phyloP scores from a whole-genome alignment of 1,140 invertebrate species.

The Temnothorax longispinosus region DNA sequence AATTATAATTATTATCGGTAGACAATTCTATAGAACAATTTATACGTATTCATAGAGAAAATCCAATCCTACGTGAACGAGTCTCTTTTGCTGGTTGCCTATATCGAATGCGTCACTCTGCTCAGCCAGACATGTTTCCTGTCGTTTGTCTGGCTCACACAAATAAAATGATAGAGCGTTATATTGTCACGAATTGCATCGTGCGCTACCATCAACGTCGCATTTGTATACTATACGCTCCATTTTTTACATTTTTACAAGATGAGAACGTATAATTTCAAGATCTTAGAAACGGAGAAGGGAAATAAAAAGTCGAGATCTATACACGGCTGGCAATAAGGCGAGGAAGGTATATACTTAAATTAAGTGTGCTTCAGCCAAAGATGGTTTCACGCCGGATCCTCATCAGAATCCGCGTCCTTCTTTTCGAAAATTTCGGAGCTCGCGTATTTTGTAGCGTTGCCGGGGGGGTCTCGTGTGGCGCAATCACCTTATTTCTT shows the following conservation, averaged over 20 bases:
- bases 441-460: conserved; percentile 31
- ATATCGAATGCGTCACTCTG: conserved; percentile 71
- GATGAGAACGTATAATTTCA: neutral
- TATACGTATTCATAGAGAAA: neutral
- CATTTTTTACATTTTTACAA: conserved; percentile 16
- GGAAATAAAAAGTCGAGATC: neutral
- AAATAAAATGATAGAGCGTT: conserved; percentile 69
- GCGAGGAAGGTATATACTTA: neutral
- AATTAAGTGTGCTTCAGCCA: neutral
- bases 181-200: conserved; percentile 26
- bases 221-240: neutral
- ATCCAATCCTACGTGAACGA: neutral
- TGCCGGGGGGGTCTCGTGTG: conserved; percentile 19
- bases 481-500: conserved; percentile 8
- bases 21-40: conserved; percentile 10
- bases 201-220: neutral
- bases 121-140: conserved; percentile 85
- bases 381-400: neutral
- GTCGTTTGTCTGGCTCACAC: conserved; percentile 83
- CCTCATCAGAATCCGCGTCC: neutral
- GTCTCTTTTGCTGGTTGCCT: conserved; percentile 13
- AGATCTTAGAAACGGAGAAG: neutral
- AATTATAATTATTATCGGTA: conserved; percentile 22
- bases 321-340: neutral
- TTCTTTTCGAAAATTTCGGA: neutral